These are phyloP conservation scores for Zaprionus africanus DNA, from an alignment of 1,140 invertebrate species.

Conservation along the genomic window DNA sequence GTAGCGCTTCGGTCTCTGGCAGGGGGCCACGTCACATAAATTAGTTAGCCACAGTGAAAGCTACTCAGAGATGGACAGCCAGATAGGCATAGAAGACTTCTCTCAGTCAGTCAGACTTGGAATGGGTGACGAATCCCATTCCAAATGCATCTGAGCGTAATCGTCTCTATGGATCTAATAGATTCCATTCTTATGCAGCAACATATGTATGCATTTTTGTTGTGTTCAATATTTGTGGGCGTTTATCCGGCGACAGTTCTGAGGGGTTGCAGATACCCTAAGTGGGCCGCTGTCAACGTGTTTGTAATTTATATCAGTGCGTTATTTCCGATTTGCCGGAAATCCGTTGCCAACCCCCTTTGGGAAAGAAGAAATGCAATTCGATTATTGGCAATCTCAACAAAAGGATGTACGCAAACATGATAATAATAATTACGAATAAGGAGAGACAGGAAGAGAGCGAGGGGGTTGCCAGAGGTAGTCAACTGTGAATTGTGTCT, in stretches of 20 bases:
- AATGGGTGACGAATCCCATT: constrained; percentile 39
- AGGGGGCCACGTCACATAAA: constrained; percentile 33
- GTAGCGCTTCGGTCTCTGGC: constrained; percentile 26
- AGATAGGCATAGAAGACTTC: constrained; percentile 26
- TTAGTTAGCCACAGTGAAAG: constrained; percentile 38
- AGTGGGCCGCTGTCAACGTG: constrained; percentile 58
- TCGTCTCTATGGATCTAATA: constrained; percentile 29
- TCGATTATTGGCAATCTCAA: constrained; percentile 48
- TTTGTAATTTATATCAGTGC: constrained; percentile 75
- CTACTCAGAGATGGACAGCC: constrained; percentile 23
- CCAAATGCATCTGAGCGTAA: constrained; percentile 10
- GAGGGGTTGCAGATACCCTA: constrained; percentile 28
- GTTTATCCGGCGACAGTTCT: constrained; percentile 42
- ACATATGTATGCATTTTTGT: constrained; percentile 24
- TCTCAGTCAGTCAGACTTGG: constrained; percentile 9
- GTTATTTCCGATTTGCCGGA: constrained; percentile 62
- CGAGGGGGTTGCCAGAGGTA: constrained; percentile 51
- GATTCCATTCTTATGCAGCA: neutral
- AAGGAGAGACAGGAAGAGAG: neutral
- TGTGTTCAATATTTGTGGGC: constrained; percentile 47
- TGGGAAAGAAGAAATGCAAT: constrained; percentile 45
- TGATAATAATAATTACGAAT: constrained; percentile 39
- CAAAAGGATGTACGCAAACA: constrained; percentile 25
- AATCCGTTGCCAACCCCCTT: constrained; percentile 56
- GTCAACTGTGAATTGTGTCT: constrained; percentile 63